Percentiles rank a stretch among this genome's conserved stretches.
Evolutionary conservation across 2,888 invertebrate species (phyloP).

Genomic region (Torymus tubicola): DNA sequence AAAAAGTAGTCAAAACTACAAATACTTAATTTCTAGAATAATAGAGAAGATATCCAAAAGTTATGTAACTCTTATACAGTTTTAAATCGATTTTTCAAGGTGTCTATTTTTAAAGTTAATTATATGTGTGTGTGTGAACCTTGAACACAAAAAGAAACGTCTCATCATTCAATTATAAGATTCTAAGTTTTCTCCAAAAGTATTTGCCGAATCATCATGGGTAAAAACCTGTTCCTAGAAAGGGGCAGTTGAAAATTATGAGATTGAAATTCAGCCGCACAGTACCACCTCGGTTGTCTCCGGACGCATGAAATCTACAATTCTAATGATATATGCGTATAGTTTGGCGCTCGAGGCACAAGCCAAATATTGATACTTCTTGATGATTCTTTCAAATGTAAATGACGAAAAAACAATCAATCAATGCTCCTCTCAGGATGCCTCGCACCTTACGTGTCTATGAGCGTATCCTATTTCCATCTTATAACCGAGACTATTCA

Average conservation of each 20-base stretch:
- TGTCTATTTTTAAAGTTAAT: too few species aligned
- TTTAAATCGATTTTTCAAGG: too few species aligned
- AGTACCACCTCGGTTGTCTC: constrained; percentile 30
- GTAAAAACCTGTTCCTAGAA: constrained; percentile 17
- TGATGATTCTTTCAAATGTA: constrained; percentile 47
- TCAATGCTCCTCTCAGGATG: constrained; percentile 6
- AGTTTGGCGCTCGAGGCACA: constrained; percentile 8
- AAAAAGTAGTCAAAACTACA: too few species aligned
- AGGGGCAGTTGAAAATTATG: constrained; percentile 9
- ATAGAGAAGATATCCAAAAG: too few species aligned
- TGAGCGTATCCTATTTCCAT: too few species aligned
- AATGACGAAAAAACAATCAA: constrained; percentile 39
- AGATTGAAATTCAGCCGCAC: constrained; percentile 19
- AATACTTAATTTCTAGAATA: too few species aligned
- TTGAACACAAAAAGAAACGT: too few species aligned
- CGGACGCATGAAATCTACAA: constrained; percentile 30
- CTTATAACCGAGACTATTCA: too few species aligned
- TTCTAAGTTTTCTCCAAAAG: background rate
- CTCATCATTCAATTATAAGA: background rate
- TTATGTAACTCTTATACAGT: too few species aligned
- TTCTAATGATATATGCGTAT: constrained; percentile 41
- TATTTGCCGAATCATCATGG: constrained; percentile 33
- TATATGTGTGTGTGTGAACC: too few species aligned
- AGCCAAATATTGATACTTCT: constrained; percentile 38
- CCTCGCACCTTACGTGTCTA: too few species aligned